Evolutionary conservation across 1,140 invertebrate genomes (phyloP), one percentile per base, ranked within the genome.

Genomic region (Drosophila watanabei): DNA sequence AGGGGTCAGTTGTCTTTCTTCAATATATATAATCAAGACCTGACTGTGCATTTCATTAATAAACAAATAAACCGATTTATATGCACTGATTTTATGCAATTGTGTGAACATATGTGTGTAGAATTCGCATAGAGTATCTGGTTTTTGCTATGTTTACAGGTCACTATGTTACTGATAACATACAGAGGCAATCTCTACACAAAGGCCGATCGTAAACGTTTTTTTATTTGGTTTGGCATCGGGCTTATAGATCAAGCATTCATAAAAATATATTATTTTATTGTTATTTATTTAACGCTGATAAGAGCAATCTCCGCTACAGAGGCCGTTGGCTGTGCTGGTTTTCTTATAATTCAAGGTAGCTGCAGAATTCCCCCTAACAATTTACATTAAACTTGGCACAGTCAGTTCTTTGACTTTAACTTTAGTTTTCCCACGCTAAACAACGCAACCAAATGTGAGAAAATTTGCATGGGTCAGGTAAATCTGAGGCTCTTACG

Each of bases 401-500:
- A 20, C 16, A 72, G 49, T 41, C 41, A 73, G 35, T 49, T 71
- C 52, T 73, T 72, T 41, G 16, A 57, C 35, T 57, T 39, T 7
- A 18, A 57, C 35, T 57, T 39, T 7, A 18, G 33, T 61, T 49
- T 73, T 75, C 71, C 69, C 71, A 75, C 71, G 57, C 45, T 41
- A 60, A 71, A 70, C 65, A 52, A 49, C 52, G 43, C 33, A 51
- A 16, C 32, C 39, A 43, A 75, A 75, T 75, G 71, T 75, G 71
- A 73, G 71, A 75, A 75, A 75, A 75, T 73, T 75, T 73, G 70
- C 56, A 75, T 73, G 68, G 56, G 56, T 75, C 68, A 73, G 54
- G 66, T 45, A 43, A 56, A 37, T 69, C 28, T 24, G 33, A 57
- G 54, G 32, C 14, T 20, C 28, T n/a, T 41, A 61, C 56, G 48